Evolutionary conservation across 2,113 vertebrate species (phyloP), one percentile per base, ranked within the genome.

Genomic region (human): DNA sequence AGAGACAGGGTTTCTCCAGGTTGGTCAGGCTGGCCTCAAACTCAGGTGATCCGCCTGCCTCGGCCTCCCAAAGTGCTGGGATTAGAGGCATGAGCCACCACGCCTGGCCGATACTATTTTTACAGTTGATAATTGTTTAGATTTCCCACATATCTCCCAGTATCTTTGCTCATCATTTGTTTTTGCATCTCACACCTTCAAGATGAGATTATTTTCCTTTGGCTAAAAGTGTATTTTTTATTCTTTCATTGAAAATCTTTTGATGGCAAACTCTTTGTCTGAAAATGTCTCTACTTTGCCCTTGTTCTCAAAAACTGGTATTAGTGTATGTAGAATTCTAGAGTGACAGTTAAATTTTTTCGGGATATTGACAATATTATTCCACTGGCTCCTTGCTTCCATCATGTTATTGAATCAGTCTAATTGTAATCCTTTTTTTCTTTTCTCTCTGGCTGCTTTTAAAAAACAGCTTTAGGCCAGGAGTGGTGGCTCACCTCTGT

Each of bases 211-310:
- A 64, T 86, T 94, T 86, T 90, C 13, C 25, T 91, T 55, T 90
- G 25, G 35, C 55, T 86, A 55, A 86, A 78, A 78, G 38, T 68
- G 38, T 48, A 78, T 43, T n/a, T 55, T 75, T 75, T 90, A 73
- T 86, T 86, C 30, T 90, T 96, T 86, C 75, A 90, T 16, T 90
- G 70, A 96, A 48, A 72, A 94, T 86, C 55, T 64, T 89, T 90
- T 64, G 64, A 72, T 96, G 38, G 45, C 64, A 80, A 86, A 90
- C 25, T 83, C 25, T 83, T 64, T 75, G 35, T 50, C n/a, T 82
- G 40, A 82, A 82, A 88, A 88, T 86, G 25, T 81, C 55, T 91
- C 90, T 81, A 59, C 27, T 82, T 2, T 94, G 43, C 40, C 8
- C 45, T 81, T 66, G 73, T 86, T 96, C 75, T 61, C 84, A 18